phyloP scores from a whole-genome alignment of 2,113 vertebrate genomes.

The Pongo pygmaeus region DNA sequence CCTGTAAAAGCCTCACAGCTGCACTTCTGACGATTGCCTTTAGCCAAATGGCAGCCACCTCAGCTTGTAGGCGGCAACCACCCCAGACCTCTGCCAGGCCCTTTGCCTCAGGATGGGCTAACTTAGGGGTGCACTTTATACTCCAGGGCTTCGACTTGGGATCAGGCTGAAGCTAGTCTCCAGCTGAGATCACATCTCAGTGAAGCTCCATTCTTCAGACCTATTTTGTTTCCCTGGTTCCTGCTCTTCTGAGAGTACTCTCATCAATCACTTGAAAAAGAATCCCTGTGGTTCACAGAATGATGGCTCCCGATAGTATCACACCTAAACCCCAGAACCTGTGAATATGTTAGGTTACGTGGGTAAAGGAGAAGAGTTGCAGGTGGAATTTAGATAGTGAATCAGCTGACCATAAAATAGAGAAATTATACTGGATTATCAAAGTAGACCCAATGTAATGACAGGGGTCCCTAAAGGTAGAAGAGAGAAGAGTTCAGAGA shows the following conservation, averaged over 20 bases:
- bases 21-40: not conserved
- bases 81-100: fast-evolving
- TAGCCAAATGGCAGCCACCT: not conserved
- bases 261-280: not conserved
- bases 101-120: not conserved
- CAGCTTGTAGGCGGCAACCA: not conserved
- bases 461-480: not conserved
- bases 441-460: not conserved
- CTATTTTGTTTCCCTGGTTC: not conserved
- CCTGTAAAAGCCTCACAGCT: not conserved
- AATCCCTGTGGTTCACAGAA: not conserved
- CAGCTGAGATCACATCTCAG: not conserved
- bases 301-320: not conserved
- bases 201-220: not conserved
- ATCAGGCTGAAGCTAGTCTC: not conserved
- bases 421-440: not conserved
- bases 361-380: not conserved
- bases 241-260: not conserved
- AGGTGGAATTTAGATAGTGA: not conserved
- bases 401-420: not conserved
- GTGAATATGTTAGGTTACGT: not conserved
- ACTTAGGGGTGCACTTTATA: not conserved
- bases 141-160: not conserved
- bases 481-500: not conserved
- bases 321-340: not conserved